These are phyloP conservation scores for Scolopax rusticola DNA, from an alignment of 2,797 vertebrate genomes.

Conservation along the genomic window DNA sequence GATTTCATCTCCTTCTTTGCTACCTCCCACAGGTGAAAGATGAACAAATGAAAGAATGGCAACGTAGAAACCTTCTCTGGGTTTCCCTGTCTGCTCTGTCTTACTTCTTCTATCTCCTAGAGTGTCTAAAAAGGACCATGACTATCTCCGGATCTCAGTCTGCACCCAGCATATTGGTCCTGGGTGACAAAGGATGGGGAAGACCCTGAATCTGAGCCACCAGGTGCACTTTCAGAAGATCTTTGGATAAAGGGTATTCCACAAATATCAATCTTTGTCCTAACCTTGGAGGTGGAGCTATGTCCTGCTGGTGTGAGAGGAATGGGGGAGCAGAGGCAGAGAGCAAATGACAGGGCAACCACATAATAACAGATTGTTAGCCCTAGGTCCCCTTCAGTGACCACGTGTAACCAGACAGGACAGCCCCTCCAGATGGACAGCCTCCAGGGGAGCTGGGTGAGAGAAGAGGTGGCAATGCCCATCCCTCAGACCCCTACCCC, in stretches of 20 bases:
- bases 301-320: neutral
- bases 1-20: neutral
- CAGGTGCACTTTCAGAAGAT: neutral
- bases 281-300: neutral
- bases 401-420: neutral
- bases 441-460: rapidly evolving
- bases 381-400: neutral
- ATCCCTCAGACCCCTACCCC: neutral
- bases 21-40: neutral
- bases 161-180: neutral
- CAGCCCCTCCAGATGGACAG: neutral
- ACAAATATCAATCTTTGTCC: neutral
- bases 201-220: neutral
- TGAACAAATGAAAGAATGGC: neutral
- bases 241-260: neutral
- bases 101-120: neutral
- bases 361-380: neutral
- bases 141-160: neutral
- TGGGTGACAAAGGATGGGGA: neutral
- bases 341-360: neutral
- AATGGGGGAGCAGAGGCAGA: neutral
- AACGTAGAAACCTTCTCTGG: neutral
- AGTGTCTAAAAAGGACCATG: neutral
- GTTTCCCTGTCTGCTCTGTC: neutral
- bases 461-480: neutral